Evolutionary conservation across 2,797 vertebrate genomes (phyloP), one percentile per base, ranked within the genome.

Genomic region (Tenualosa ilisha): DNA sequence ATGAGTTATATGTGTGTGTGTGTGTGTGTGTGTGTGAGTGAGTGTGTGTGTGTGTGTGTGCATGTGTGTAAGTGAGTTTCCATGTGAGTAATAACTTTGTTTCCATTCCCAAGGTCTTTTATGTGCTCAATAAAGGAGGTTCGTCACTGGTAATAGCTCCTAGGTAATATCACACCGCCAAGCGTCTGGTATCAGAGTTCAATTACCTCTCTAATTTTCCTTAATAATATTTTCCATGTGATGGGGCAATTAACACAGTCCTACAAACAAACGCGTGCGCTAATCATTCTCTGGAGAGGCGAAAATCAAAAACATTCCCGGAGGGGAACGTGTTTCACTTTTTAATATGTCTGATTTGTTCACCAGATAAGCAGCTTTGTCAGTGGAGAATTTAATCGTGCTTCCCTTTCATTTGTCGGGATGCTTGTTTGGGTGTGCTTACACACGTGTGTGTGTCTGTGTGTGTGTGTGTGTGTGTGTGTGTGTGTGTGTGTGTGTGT

Each of bases 201-300:
- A 88, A 88, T 89, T 89, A 89, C 51, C 51, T 56, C 86, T 87
- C 83, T 89, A 86, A 89, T 88, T 89, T 87, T 53, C 51, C 72
- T 68, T 88, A 89, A 86, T 89, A 85, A 82, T 84, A 85, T 89
- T 90, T 89, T 79, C 86, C 54, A 72, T 81, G 54, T 72, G 81
- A 88, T 85, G 81, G 6, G 81, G 31, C 85, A 88, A 88, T 91
- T 90, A 89, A 83, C 86, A 83, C 81, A 88, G 88, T 87, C 88
- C 85, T 82, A 72, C 85, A 87, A 86, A 88, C 85, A 88, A 81
- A 85, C 84, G 24, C 17, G 75, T 56, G 82, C 0, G 31, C 53
- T 86, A 84, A 90, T 86, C 72, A 72, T 85, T 87, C 85, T 86
- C 31, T 84, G 72, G 85, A 84, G 83, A 84, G 72, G 50, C 59